phyloP scores from a whole-genome alignment of 2,113 vertebrate species.

The Hydrochoerus hydrochaeris region DNA sequence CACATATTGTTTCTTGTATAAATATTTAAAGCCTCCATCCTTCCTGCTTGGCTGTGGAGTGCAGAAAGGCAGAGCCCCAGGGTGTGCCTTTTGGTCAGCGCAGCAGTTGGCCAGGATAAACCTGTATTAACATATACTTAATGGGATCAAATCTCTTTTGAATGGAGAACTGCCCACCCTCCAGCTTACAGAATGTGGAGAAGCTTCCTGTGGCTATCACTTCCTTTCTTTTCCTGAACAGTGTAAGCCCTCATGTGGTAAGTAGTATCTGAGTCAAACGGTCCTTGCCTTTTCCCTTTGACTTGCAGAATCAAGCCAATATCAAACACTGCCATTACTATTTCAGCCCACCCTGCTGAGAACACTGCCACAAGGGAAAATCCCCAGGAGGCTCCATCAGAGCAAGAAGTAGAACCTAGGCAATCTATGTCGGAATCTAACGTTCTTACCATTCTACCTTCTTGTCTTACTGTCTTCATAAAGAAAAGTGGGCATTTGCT shows the following conservation, averaged over 20 bases:
- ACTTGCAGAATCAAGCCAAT: neutral
- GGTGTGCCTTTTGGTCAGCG: neutral
- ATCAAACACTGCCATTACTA: neutral
- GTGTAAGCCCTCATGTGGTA: neutral
- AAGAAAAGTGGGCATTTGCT: rapidly evolving
- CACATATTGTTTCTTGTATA: neutral
- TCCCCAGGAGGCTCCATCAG: neutral
- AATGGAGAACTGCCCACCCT: neutral
- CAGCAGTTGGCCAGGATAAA: neutral
- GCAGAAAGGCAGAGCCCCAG: neutral
- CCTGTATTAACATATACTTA: neutral
- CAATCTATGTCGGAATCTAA: neutral
- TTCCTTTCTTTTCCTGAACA: neutral
- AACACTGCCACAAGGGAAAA: neutral
- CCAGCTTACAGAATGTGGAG: neutral
- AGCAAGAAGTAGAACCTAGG: neutral
- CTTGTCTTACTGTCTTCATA: no score
- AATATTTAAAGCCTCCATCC: neutral
- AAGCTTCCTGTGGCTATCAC: neutral
- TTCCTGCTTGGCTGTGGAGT: neutral
- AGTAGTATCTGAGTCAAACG: neutral
- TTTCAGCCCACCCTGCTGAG: neutral
- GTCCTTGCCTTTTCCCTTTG: neutral
- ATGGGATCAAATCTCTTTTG: neutral
- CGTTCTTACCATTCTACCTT: neutral